Evolutionary conservation across 2,888 invertebrate species (phyloP).

Genomic region (Teleogryllus oceanicus): DNA sequence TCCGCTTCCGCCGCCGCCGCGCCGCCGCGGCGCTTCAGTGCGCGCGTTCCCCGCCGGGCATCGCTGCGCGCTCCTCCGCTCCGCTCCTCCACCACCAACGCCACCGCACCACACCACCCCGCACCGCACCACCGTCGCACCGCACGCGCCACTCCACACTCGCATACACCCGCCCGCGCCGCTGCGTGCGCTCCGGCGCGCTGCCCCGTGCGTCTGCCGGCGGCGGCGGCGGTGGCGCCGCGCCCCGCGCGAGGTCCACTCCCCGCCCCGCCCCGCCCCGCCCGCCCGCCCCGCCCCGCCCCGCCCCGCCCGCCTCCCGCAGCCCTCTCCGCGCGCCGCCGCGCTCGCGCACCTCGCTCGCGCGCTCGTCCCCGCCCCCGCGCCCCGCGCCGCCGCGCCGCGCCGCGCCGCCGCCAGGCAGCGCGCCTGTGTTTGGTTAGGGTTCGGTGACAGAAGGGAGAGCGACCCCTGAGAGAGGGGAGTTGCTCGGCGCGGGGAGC

Average conservation of each 20-base stretch:
- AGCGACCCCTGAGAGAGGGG: conserved; percentile 2
- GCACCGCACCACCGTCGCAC: too few relatives aligned
- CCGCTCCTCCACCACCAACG: neutral
- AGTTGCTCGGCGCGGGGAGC: neutral
- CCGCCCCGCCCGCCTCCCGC: neutral
- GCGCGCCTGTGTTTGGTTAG: conserved; percentile 32
- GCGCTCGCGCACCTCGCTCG: neutral
- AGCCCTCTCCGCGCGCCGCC: neutral
- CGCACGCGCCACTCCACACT: too few relatives aligned
- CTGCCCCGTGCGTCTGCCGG: too few relatives aligned
- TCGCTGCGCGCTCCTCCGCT: conserved; percentile 21
- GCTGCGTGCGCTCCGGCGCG: too few relatives aligned
- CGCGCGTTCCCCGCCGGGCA: neutral
- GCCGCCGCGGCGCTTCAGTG: too few relatives aligned
- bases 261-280: neutral
- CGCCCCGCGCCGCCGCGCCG: neutral
- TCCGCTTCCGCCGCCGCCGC: too few relatives aligned
- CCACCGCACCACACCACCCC: too few relatives aligned
- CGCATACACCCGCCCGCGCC: too few relatives aligned
- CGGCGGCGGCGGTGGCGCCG: too few relatives aligned
- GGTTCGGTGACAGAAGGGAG: conserved; percentile 34
- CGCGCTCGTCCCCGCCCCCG: neutral
- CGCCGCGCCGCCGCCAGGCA: neutral
- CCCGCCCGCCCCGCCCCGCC: neutral
- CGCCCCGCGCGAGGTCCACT: too few relatives aligned